Evolutionary conservation across 1,140 invertebrate species (phyloP).

Genomic region (Bombus vancouverensis): DNA sequence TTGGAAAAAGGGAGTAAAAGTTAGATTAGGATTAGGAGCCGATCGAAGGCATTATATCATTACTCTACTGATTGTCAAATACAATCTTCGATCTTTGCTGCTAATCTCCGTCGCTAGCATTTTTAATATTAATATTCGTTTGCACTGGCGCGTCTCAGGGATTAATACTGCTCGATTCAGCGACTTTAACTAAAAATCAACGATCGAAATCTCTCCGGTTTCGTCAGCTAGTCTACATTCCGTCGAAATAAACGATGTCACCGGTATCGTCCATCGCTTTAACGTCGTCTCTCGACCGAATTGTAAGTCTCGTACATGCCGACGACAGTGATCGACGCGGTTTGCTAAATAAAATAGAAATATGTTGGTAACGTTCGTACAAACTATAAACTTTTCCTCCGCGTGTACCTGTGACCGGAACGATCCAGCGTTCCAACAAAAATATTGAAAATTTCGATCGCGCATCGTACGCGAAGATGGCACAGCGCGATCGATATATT

Average conservation of each 20-base stretch:
- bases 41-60: slow-evolving; percentile 21
- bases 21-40: not conserved
- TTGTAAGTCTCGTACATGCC: not conserved
- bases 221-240: not conserved
- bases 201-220: not conserved
- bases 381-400: too few species aligned
- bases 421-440: not conserved
- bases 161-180: slow-evolving; percentile 58
- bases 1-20: not conserved
- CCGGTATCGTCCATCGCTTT: not conserved
- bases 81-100: slow-evolving; percentile 35
- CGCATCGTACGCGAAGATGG: not conserved
- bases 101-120: not conserved
- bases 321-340: not conserved
- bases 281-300: slow-evolving; percentile 28
- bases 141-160: not conserved
- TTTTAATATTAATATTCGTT: slow-evolving; percentile 39
- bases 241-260: not conserved
- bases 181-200: slow-evolving; percentile 37
- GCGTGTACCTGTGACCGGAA: not conserved
- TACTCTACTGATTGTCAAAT: slow-evolving; percentile 63
- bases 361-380: not conserved
- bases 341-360: not conserved
- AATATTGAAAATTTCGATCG: not conserved
- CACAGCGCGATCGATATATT: not conserved